These are phyloP conservation scores for Aporophyla nigra DNA, from an alignment of 2,888 invertebrate genomes.

Conservation along the genomic window DNA sequence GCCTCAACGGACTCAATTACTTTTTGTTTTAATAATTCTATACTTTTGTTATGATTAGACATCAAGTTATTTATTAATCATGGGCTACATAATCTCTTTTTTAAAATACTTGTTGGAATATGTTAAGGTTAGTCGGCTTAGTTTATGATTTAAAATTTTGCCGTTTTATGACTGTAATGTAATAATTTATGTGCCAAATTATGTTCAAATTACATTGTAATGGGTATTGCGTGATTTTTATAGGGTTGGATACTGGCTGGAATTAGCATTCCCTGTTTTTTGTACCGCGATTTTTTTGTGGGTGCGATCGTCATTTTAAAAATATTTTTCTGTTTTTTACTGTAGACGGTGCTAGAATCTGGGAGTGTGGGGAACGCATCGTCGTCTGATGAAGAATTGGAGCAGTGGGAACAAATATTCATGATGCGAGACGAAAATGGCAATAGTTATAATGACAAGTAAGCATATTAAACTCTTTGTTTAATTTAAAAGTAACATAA, in stretches of 20 bases:
- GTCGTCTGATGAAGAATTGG: conserved; percentile 93
- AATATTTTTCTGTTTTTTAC: conserved; percentile 32
- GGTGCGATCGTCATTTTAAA: conserved; percentile 8
- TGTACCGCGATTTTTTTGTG: conserved; percentile 14
- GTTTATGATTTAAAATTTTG: conserved; percentile 4
- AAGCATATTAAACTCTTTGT: conserved; percentile 62
- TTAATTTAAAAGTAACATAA: background rate
- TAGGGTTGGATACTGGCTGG: conserved; percentile 8
- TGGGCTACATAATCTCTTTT: conserved; percentile 71
- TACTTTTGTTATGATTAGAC: conserved; percentile 67
- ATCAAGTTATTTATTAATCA: conserved; percentile 41
- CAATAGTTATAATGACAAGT: conserved; percentile 91
- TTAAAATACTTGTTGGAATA: conserved; percentile 68
- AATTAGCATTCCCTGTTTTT: conserved; percentile 13
- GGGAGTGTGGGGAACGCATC: conserved; percentile 92
- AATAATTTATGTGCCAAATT: conserved; percentile 33
- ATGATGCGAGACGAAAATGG: conserved; percentile 93
- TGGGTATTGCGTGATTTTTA: conserved; percentile 39
- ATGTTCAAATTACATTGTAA: conserved; percentile 36
- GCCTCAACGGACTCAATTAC: background rate
- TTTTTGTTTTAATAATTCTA: conserved; percentile 65
- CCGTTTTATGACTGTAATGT: conserved; percentile 2
- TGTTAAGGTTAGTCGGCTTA: conserved; percentile 70
- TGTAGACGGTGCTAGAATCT: conserved; percentile 93
- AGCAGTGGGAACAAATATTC: conserved; percentile 95